Conservation (phyloP, 2,113 vertebrate genomes). For the Sturnira hondurensis region DNA sequence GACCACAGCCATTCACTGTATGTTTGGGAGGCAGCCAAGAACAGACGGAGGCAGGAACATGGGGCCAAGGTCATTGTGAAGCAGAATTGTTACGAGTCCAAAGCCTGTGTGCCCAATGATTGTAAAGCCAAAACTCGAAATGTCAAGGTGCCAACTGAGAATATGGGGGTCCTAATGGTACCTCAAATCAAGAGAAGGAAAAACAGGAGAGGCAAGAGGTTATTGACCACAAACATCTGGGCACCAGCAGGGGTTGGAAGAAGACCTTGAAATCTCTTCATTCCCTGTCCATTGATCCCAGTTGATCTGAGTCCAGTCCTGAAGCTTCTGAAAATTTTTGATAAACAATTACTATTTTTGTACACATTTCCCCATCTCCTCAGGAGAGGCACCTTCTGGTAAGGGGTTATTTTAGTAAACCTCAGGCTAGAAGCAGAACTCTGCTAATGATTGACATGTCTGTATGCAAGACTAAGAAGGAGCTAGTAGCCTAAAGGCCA, state of each 20-base stretch:
- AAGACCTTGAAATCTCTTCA: neutral
- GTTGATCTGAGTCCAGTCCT: neutral
- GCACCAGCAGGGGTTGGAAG: neutral
- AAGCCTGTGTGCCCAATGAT: neutral
- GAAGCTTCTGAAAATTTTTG: neutral
- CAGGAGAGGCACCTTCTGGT: neutral
- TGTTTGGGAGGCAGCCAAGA: neutral
- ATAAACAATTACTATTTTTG: neutral
- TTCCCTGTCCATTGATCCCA: neutral
- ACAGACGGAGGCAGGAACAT: neutral
- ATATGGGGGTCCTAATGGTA: neutral
- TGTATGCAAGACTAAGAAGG: neutral
- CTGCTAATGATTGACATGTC: neutral
- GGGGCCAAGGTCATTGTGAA: neutral
- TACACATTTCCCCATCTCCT: neutral
- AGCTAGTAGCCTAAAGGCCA: neutral
- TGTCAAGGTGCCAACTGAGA: neutral
- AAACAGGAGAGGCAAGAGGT: neutral
- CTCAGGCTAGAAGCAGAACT: neutral
- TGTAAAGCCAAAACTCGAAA: neutral
- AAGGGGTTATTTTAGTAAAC: neutral
- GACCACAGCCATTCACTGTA: fast-evolving
- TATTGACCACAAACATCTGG: neutral
- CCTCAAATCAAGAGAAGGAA: neutral
- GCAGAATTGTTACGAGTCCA: neutral